phyloP scores from a whole-genome alignment of 2,888 invertebrate genomes.

The Stenchaetothrips biformis region DNA sequence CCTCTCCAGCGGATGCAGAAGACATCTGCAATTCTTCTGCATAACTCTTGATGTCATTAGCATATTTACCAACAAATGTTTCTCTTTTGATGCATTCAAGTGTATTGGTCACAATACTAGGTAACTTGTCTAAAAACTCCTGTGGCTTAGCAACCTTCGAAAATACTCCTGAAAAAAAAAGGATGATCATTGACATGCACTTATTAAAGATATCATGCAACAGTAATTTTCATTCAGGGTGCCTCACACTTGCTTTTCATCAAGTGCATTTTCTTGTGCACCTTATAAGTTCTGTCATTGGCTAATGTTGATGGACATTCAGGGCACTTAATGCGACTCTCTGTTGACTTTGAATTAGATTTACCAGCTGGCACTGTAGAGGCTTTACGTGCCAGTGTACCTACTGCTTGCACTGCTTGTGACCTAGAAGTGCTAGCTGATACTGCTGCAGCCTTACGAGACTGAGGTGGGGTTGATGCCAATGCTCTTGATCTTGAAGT shows the following conservation, averaged over 20 bases:
- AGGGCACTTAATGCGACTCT: not conserved
- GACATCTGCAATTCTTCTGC: not conserved
- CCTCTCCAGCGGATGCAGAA: not conserved
- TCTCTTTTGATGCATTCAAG: not conserved
- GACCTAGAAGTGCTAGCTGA: too few species aligned
- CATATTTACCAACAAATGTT: not conserved
- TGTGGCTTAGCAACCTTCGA: not conserved
- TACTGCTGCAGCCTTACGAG: too few species aligned
- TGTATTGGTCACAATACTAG: not conserved
- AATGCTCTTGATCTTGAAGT: too few species aligned
- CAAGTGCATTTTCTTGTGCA: not conserved
- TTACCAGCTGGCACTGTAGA: too few species aligned
- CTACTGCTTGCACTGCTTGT: too few species aligned
- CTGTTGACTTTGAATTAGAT: too few species aligned
- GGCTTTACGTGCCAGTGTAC: too few species aligned
- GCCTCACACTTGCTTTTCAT: not conserved
- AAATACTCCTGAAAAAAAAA: not conserved
- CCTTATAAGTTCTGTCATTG: not conserved
- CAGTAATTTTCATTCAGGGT: not conserved
- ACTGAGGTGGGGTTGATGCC: too few species aligned
- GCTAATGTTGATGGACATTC: not conserved
- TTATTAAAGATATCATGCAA: not conserved
- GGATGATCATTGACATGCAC: not conserved
- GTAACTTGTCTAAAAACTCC: not conserved
- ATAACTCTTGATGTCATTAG: not conserved